Evolutionary conservation across 2,113 vertebrate species (phyloP).

Genomic region (Aspidoscelis tigris): DNA sequence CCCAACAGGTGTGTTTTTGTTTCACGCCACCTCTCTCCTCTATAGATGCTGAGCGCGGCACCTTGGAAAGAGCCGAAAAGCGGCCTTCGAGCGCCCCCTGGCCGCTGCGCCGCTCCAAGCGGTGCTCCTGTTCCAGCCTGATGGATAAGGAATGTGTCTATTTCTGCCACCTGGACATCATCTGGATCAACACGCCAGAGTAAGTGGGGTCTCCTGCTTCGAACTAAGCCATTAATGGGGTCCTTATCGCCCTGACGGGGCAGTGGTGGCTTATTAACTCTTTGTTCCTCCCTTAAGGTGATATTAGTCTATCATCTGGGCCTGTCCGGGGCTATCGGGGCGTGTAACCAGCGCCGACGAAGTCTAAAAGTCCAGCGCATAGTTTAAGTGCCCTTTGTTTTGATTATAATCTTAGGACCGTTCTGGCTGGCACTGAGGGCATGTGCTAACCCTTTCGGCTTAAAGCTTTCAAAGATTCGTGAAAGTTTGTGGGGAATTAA

Average conservation of each 20-base stretch:
- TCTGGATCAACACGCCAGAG: slow-evolving; percentile 99
- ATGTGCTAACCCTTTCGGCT: no score
- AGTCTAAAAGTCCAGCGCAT: neutral
- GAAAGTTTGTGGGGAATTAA: neutral
- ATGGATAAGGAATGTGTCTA: slow-evolving; percentile 97
- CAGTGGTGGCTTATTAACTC: neutral
- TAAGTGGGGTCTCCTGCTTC: slow-evolving; percentile 70
- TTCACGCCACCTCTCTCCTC: slow-evolving; percentile 15
- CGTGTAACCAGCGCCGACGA: neutral
- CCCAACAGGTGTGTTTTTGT: no score
- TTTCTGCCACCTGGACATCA: slow-evolving; percentile 98
- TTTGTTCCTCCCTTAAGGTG: neutral
- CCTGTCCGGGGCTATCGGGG: neutral
- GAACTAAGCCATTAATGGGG: slow-evolving; percentile 17
- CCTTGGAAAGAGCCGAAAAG: neutral
- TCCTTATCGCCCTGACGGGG: neutral
- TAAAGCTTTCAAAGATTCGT: neutral
- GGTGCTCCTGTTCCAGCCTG: slow-evolving; percentile 93
- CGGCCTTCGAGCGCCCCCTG: slow-evolving; percentile 44
- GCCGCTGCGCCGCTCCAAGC: slow-evolving; percentile 80
- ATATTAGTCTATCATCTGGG: neutral
- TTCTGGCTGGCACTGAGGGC: neutral
- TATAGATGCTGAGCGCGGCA: slow-evolving; percentile 50
- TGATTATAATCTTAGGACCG: neutral
- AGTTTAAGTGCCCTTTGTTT: no score